A percentile compares a stretch with the other conserved stretches of the same genome.
Conservation (phyloP, 2,113 vertebrate species). For the Thinocorus orbignyianus region DNA sequence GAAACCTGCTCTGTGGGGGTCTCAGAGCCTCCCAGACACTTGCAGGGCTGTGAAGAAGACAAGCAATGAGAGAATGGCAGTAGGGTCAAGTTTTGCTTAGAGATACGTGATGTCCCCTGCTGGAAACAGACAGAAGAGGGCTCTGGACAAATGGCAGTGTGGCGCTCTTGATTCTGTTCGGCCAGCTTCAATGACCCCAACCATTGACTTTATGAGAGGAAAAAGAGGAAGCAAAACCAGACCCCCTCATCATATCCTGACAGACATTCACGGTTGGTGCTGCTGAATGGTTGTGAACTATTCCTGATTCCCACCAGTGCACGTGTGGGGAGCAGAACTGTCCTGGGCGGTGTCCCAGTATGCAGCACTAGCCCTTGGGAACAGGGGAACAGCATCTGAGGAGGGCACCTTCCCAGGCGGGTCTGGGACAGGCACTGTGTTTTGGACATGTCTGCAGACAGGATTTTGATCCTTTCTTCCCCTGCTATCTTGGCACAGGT, state of each 20-base stretch:
- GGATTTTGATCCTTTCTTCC: neutral
- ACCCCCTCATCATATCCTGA: neutral
- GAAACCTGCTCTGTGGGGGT: neutral
- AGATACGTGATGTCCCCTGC: neutral
- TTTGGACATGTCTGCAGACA: neutral
- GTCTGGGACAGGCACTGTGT: neutral
- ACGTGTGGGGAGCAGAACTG: neutral
- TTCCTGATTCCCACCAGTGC: neutral
- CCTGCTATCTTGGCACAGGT: neutral
- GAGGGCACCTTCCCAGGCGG: neutral
- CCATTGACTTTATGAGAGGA: neutral
- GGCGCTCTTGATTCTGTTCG: rapidly evolving
- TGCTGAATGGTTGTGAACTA: neutral
- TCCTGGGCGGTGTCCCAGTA: neutral
- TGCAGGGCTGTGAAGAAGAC: neutral
- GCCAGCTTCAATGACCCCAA: neutral
- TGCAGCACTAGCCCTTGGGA: neutral
- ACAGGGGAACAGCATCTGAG: neutral
- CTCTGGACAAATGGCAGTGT: rapidly evolving
- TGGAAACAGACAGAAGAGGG: neutral
- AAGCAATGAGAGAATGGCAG: neutral
- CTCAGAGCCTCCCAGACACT: neutral
- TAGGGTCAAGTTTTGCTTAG: neutral
- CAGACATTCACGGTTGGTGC: neutral
- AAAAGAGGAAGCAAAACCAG: rapidly evolving